phyloP scores from a whole-genome alignment of 1,140 invertebrate species.

The Heliconius eleuchia region DNA sequence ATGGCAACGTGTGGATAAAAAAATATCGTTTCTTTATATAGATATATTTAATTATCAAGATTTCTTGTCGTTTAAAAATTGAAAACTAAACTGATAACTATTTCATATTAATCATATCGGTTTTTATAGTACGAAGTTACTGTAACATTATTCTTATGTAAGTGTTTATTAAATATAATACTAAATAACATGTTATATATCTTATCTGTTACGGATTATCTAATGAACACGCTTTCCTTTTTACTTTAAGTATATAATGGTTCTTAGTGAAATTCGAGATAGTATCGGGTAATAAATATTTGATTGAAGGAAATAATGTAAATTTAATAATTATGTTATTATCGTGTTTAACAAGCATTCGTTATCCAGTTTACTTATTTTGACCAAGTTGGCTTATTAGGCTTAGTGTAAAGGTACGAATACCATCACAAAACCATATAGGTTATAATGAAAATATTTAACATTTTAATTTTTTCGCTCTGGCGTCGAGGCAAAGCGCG shows the following conservation, averaged over 20 bases:
- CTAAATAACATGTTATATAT: neutral
- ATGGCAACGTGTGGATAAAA: no score
- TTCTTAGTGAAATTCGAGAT: neutral
- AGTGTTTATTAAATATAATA: conserved; percentile 4
- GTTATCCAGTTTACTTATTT: no score
- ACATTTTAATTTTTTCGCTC: no score
- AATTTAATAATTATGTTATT: neutral
- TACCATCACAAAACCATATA: no score
- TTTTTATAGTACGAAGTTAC: neutral
- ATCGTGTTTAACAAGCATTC: no score
- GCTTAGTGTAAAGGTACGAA: no score
- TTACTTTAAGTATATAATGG: neutral
- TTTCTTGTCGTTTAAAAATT: neutral
- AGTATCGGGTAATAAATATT: neutral
- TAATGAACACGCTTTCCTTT: neutral
- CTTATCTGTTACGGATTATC: conserved; percentile 5
- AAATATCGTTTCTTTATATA: no score
- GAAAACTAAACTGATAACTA: neutral
- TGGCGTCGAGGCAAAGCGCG: no score
- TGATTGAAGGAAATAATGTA: neutral
- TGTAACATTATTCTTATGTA: neutral
- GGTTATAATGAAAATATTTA: no score
- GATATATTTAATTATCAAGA: neutral
- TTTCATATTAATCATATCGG: neutral
- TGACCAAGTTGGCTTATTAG: no score